Percentiles rank a stretch among this genome's conserved stretches.
phyloP scores from a whole-genome alignment of 2,113 vertebrate species.

The Barnardius zonarius region DNA sequence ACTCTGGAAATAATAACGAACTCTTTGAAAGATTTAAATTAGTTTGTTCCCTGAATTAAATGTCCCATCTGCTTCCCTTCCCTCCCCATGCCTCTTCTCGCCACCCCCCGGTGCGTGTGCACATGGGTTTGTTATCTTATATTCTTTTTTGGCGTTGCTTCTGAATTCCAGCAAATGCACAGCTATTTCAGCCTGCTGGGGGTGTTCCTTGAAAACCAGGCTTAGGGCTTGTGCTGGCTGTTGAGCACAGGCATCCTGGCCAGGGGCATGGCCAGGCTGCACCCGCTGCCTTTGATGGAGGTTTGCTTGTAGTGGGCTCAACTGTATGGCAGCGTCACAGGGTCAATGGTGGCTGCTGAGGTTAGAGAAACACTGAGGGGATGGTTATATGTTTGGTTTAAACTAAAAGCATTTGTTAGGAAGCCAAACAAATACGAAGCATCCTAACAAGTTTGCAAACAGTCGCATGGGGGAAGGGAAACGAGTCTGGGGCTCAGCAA shows the following conservation, averaged over 20 bases:
- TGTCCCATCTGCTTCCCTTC: conserved; percentile 62
- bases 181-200: background rate
- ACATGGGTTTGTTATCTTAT: background rate
- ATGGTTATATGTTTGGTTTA: background rate
- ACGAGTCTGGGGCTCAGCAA: background rate
- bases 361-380: background rate
- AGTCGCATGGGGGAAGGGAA: background rate
- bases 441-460: background rate
- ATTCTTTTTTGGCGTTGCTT: background rate
- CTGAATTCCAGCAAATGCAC: background rate
- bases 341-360: background rate
- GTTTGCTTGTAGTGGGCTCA: background rate
- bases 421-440: background rate
- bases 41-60: conserved; percentile 64
- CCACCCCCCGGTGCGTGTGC: background rate
- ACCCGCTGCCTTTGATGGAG: background rate
- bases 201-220: background rate
- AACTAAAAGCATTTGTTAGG: background rate
- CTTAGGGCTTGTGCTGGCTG: background rate
- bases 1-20: conserved; percentile 57
- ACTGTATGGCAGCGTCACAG: background rate
- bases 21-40: conserved; percentile 56
- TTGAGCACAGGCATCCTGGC: rapidly evolving
- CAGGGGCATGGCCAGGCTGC: background rate
- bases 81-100: conserved; percentile 7